phyloP scores from a whole-genome alignment of 1,140 invertebrate genomes.

The Ceratina calcarata region DNA sequence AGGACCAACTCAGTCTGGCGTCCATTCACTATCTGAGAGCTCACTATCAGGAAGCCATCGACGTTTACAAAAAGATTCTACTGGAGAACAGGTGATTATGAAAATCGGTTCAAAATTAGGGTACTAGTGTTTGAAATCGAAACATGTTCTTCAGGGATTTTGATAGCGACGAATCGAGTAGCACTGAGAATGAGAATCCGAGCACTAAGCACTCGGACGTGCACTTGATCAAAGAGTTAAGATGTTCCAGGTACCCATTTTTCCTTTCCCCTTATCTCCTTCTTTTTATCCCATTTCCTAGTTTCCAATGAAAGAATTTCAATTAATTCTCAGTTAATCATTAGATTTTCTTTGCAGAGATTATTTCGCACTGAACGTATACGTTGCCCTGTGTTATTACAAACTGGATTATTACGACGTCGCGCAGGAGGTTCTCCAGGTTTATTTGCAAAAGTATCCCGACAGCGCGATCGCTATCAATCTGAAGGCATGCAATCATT shows the following conservation, averaged over 20 bases:
- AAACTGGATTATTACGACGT: slow-evolving; percentile 97
- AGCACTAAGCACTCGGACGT: slow-evolving; percentile 19
- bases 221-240: slow-evolving; percentile 57
- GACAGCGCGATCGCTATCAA: slow-evolving; percentile 98
- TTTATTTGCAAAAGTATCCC: slow-evolving; percentile 95
- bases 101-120: neutral
- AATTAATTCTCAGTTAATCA: neutral
- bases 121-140: neutral
- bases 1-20: slow-evolving; percentile 97
- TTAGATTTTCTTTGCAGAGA: slow-evolving; percentile 83
- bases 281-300: neutral
- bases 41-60: slow-evolving; percentile 99
- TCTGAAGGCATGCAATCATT: slow-evolving; percentile 94
- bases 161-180: slow-evolving; percentile 19
- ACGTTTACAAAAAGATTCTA: slow-evolving; percentile 98
- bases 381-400: slow-evolving; percentile 98
- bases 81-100: slow-evolving; percentile 90
- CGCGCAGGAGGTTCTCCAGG: slow-evolving; percentile 95
- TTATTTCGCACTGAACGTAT: slow-evolving; percentile 96
- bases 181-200: neutral
- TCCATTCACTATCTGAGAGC: slow-evolving; percentile 97
- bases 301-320: neutral
- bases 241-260: slow-evolving; percentile 59
- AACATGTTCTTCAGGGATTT: slow-evolving; percentile 9
- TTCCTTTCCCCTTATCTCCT: neutral